Base-by-base conservation (phyloP, 2,113 vertebrate genomes). In the Notothenia coriiceps region DNA sequence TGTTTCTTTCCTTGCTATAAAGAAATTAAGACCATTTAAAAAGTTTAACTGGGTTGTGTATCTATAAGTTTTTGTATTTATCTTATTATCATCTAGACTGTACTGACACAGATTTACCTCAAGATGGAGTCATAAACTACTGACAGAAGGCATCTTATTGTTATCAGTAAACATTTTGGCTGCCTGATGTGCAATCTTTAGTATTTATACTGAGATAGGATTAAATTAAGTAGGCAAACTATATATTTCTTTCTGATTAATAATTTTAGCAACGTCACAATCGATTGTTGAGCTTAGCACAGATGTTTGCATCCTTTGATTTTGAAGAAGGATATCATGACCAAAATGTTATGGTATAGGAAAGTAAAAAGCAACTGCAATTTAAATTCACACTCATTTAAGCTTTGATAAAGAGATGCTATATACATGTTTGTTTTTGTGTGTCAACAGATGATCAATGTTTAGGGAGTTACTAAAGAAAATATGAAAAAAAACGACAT, bases 121-220 rank as follows among this genome's bases (percentile, higher is more conserved):
- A 69, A 86, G 92, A 88, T 84, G 86, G 90, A 46, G 83, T 18
- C 44, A 77, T 70, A 79, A 74, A 61, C 68, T 14, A 65, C 43
- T n/a, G 18, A 64, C 40, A 62, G 1, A 66, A 17, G 14, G 14
- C 12, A 22, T 6, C 46, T 18, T 5, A 11, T 17, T 10, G 14
- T 35, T 35, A 33, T 71, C 29, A 11, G 13, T 40, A 14, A 10
- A n/a, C 15, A 10, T 35, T 22, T 52, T 18, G 43, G 10, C 9
- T n/a, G n/a, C 3, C 7, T 65, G 11, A 47, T 79, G 13, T 65
- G 6, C 8, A n/a, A 33, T 64, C 7, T 29, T 29, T 17, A n/a
- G 2, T 47, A 22, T 60, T 55, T 13, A 55, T 13, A 57, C 43
- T 51, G 2, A n/a, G 3, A 6, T n/a, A 5, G 1, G 10, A 40